Evolutionary conservation across 2,797 vertebrate genomes (phyloP).

Genomic region (Acanthornis magna): DNA sequence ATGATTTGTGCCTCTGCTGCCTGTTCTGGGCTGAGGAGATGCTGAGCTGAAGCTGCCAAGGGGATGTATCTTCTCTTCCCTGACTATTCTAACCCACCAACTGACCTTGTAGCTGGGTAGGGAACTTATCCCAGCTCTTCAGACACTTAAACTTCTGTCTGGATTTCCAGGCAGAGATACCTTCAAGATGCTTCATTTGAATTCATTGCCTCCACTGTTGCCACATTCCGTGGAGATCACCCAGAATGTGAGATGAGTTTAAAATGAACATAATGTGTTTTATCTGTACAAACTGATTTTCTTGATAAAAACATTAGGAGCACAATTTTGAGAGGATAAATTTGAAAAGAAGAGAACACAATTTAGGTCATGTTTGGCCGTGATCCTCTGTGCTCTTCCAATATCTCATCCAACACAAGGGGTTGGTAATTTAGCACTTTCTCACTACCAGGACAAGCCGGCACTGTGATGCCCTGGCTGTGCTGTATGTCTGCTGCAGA

Average conservation of each 20-base stretch:
- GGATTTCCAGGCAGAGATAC: not conserved
- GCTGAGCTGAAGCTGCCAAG: not conserved
- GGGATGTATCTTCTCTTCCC: not conserved
- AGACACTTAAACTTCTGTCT: not conserved
- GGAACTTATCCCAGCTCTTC: not conserved
- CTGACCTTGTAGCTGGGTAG: not conserved
- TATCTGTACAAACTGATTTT: not conserved
- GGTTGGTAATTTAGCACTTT: not conserved
- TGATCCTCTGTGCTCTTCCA: not conserved
- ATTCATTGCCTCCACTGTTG: not conserved
- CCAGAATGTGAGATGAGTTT: not conserved
- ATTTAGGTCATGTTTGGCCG: not conserved
- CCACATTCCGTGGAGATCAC: not conserved
- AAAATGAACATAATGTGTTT: not conserved
- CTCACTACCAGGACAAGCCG: not conserved
- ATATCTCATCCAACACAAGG: not conserved
- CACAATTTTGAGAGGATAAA: not conserved
- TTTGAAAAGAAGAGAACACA: not conserved
- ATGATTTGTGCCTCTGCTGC: not conserved
- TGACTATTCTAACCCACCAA: not conserved
- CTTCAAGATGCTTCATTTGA: not conserved
- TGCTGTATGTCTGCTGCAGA: not conserved
- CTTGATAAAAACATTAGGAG: not conserved
- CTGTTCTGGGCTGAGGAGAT: not conserved
- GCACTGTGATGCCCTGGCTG: not conserved